These are phyloP conservation scores for Malurus elegans DNA, from an alignment of 2,113 vertebrate species.

Conservation along the genomic window DNA sequence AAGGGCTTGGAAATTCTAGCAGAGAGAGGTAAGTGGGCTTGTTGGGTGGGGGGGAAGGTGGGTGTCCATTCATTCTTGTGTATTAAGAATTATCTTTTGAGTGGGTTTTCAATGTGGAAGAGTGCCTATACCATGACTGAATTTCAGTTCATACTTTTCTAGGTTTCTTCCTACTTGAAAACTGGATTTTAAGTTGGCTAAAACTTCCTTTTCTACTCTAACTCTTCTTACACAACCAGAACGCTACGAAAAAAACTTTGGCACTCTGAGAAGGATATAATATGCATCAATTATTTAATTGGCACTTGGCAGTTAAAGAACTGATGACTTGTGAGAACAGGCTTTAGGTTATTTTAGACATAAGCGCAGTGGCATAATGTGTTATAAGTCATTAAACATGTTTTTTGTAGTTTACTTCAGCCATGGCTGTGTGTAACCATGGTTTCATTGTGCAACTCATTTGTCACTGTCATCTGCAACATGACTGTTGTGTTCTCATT, in stretches of 20 bases:
- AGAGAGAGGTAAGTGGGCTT: constrained; percentile 77
- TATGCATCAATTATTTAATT: background rate
- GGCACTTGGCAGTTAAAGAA: background rate
- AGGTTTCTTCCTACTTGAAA: background rate
- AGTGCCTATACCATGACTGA: background rate
- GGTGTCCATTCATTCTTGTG: background rate
- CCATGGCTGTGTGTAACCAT: background rate
- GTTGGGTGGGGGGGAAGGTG: fast-evolving
- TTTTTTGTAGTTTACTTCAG: background rate
- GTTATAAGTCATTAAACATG: background rate
- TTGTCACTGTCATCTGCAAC: background rate
- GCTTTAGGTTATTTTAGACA: background rate
- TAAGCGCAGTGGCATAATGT: background rate
- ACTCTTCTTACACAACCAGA: background rate
- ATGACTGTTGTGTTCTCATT: background rate
- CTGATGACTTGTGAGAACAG: background rate
- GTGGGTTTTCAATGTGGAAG: background rate
- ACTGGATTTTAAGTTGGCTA: background rate
- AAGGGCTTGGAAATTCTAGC: constrained; percentile 92
- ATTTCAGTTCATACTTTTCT: background rate
- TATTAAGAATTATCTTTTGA: background rate
- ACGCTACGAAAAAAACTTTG: background rate
- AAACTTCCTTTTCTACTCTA: background rate
- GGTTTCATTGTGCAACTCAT: background rate
- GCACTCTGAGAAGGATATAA: background rate